Evolutionary conservation across 2,113 vertebrate genomes (phyloP), one percentile per base, ranked within the genome.

Genomic region (Loxodonta africana): DNA sequence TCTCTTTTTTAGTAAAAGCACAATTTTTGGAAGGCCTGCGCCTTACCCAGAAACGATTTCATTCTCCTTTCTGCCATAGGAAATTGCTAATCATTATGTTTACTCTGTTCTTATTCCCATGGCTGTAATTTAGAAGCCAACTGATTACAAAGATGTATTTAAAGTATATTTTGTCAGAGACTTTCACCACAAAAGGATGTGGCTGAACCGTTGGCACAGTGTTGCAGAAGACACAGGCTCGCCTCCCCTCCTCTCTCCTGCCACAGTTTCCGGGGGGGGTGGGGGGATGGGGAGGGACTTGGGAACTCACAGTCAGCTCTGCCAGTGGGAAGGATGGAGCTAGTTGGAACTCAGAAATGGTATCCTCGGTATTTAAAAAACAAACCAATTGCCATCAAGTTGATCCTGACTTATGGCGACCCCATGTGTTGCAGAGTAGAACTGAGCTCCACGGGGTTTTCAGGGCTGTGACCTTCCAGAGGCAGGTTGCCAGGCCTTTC

Each of bases 11-110:
- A 91, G 90, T 82, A 90, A 89, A 74, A 97, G 93, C 26, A 4
- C 57, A 41, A 20, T 97, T 95, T 97, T 97, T 87, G 93, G 91
- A 97, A 97, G 88, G 53, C 53, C 37, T 97, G 62, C 23, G 81
- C 95, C 94, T 91, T 74, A 53, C 76, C 97, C 76, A 96, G 94
- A 86, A 96, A 6, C 84, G 57, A 69, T 91, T 76, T 90, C 41
- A 11, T 71, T 90, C 46, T 93, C 44, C 67, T 97, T 97, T 96
- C 88, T 95, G 78, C 93, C 86, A 62, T 76, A 96, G 88, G 78
- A 97, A 98, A 95, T 97, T 95, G 80, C 65, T 98, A 97, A 98
- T 98, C 82, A 90, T 77, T 48, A 95, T 12, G 81, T 97, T 98
- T 94, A 74, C 74, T 41, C 94, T 69, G 83, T 83, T 65, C 25